phyloP scores from a whole-genome alignment of 2,113 vertebrate species.

The Orthonyx spaldingii region DNA sequence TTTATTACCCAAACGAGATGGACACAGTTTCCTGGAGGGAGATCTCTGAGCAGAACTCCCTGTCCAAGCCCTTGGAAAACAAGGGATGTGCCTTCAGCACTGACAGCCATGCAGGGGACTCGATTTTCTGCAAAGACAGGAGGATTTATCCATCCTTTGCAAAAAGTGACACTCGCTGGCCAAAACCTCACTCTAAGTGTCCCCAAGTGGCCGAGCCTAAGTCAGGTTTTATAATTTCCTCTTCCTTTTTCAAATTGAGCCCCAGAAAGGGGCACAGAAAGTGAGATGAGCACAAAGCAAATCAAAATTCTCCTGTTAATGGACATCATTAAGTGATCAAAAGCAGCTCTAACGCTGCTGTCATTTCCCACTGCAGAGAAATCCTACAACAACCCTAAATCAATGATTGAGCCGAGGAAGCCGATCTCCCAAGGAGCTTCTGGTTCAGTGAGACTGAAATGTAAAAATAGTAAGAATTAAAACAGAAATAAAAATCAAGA shows the following conservation, averaged over 20 bases:
- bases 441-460: background rate
- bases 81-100: background rate
- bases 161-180: fast-evolving
- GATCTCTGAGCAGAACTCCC: background rate
- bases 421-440: background rate
- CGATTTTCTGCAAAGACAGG: background rate
- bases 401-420: background rate
- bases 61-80: background rate
- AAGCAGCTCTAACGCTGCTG: background rate
- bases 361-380: background rate
- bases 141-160: background rate
- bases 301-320: background rate
- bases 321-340: background rate
- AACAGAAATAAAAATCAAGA: background rate
- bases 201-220: background rate
- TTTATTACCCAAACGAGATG: background rate
- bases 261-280: background rate
- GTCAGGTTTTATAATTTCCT: background rate
- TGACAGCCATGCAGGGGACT: background rate
- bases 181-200: background rate
- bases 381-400: background rate
- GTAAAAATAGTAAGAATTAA: background rate
- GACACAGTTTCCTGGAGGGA: background rate
- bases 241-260: background rate
- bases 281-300: background rate